Percentiles rank a stretch among this genome's conserved stretches.
Evolutionary conservation across 1,140 invertebrate species (phyloP).

Genomic region (Piezodorus guildinii): DNA sequence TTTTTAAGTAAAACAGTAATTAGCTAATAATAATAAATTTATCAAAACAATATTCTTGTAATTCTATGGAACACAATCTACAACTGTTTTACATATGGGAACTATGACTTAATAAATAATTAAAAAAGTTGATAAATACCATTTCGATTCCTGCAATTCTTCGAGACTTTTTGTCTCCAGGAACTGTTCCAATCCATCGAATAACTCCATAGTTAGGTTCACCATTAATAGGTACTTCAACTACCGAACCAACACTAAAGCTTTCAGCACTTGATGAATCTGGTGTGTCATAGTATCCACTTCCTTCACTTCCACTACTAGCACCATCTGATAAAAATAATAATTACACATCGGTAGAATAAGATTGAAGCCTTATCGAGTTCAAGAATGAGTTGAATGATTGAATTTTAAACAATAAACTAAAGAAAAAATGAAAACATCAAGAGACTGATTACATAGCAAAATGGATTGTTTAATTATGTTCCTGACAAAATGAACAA

Average conservation of each 20-base stretch:
- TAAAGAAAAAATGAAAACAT: not conserved
- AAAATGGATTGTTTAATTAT: slow-evolving; percentile 1
- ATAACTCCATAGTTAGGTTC: slow-evolving; percentile 63
- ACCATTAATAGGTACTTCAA: slow-evolving; percentile 51
- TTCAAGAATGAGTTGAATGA: not conserved
- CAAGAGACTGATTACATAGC: not conserved
- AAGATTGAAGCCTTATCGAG: too few relatives aligned
- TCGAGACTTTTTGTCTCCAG: slow-evolving; percentile 34
- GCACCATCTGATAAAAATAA: slow-evolving; percentile 19
- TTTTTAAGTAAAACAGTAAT: too few relatives aligned
- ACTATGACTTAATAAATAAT: too few relatives aligned
- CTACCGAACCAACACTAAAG: slow-evolving; percentile 58
- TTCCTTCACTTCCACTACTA: slow-evolving; percentile 23
- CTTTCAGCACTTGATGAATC: slow-evolving; percentile 18
- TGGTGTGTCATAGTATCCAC: slow-evolving; percentile 26
- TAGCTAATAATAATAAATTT: too few relatives aligned
- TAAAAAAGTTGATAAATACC: slow-evolving; percentile 37
- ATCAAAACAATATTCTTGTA: too few relatives aligned
- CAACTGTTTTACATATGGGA: too few relatives aligned
- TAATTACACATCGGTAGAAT: not conserved
- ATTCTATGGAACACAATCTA: too few relatives aligned
- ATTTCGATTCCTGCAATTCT: slow-evolving; percentile 57
- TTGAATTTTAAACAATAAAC: not conserved
- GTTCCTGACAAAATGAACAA: not conserved
- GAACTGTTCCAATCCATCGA: slow-evolving; percentile 66